A percentile compares a stretch with the other conserved stretches of the same genome.
Evolutionary conservation across 2,797 vertebrate species (phyloP).

Genomic region (Hemibagrus guttatus): DNA sequence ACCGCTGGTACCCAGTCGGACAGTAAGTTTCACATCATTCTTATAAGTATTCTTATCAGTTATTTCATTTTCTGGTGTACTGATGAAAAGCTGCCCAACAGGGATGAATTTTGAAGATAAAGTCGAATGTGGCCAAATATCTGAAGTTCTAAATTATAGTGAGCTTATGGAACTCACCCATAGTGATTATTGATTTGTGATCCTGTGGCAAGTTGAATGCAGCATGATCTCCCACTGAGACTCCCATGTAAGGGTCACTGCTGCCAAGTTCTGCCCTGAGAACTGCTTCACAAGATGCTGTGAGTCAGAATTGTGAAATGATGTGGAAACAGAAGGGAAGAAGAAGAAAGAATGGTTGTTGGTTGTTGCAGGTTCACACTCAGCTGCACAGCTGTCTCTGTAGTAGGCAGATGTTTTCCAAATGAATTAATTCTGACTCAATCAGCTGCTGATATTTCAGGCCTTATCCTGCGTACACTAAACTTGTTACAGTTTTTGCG

Average conservation of each 20-base stretch:
- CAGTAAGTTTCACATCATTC: slow-evolving; percentile 78
- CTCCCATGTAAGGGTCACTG: neutral
- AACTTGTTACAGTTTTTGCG: too few species aligned
- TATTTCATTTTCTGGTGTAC: neutral
- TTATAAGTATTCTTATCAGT: neutral
- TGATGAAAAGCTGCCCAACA: neutral
- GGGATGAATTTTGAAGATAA: neutral
- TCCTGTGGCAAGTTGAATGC: too few species aligned
- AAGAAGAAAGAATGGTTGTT: neutral
- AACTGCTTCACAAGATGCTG: neutral
- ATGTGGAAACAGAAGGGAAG: neutral
- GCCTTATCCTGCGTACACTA: too few species aligned
- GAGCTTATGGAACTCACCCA: neutral
- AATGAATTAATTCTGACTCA: neutral
- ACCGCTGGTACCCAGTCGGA: slow-evolving; percentile 91
- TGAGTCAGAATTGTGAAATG: neutral
- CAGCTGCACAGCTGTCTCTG: neutral
- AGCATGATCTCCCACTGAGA: too few species aligned
- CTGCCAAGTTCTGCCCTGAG: neutral
- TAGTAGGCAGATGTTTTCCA: neutral
- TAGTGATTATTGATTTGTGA: neutral
- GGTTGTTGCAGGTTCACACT: neutral
- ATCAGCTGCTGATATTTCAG: too few species aligned
- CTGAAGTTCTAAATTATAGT: neutral
- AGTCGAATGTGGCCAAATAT: neutral